Conservation (phyloP, 2,113 vertebrate genomes). For the Oryzias woworae region DNA sequence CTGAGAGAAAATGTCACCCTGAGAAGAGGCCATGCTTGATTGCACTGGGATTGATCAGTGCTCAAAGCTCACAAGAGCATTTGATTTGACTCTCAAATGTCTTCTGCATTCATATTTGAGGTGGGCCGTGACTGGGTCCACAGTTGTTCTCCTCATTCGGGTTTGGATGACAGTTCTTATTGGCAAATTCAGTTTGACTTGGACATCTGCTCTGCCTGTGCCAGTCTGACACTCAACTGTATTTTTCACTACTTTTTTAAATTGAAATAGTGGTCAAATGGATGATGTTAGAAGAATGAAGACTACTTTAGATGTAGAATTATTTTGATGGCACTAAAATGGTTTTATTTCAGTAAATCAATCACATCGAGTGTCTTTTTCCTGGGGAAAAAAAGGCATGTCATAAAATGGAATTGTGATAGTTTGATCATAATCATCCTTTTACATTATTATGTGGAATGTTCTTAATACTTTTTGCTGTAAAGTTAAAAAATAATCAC, state of each 20-base stretch:
- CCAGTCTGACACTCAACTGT: conserved; percentile 21
- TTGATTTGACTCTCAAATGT: conserved; percentile 71
- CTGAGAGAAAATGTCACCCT: conserved; percentile 67
- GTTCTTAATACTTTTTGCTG: too few relatives aligned
- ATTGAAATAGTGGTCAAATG: background rate
- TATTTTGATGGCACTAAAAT: conserved; percentile 39
- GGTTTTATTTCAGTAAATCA: conserved; percentile 8
- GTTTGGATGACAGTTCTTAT: conserved; percentile 55
- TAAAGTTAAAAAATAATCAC: too few relatives aligned
- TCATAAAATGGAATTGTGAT: too few relatives aligned
- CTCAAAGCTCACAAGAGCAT: conserved; percentile 69
- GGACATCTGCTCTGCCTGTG: conserved; percentile 11
- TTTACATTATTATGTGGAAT: too few relatives aligned
- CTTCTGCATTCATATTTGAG: conserved; percentile 63
- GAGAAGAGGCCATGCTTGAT: conserved; percentile 67
- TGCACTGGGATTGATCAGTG: conserved; percentile 68
- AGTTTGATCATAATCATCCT: too few relatives aligned
- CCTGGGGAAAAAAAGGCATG: too few relatives aligned
- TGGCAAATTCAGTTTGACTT: conserved; percentile 46
- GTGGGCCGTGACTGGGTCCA: conserved; percentile 54
- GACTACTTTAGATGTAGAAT: background rate
- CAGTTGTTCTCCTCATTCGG: conserved; percentile 55
- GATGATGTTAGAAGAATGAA: too few relatives aligned
- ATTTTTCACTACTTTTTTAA: conserved; percentile 17
- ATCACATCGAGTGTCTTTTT: too few relatives aligned